phyloP scores from a whole-genome alignment of 2,113 vertebrate genomes.

The Australoheros scitulus region DNA sequence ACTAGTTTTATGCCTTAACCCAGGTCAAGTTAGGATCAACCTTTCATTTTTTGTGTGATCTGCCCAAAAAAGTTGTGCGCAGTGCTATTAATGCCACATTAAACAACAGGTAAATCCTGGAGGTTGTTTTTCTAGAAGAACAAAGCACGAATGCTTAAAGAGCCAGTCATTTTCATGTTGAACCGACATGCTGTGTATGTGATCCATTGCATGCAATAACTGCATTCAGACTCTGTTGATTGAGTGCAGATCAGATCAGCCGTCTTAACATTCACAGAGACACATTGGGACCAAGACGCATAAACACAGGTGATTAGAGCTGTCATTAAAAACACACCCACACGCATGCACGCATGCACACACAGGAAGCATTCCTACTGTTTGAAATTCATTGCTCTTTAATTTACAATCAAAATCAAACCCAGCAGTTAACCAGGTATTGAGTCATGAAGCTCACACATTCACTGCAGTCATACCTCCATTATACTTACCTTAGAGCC shows the following conservation, averaged over 20 bases:
- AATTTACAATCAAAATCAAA: conserved; percentile 8
- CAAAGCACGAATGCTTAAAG: not conserved
- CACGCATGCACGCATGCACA: not conserved
- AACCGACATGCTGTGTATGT: not conserved
- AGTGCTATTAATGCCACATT: not conserved
- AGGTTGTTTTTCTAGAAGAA: not conserved
- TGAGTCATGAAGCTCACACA: not conserved
- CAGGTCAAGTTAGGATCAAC: not conserved
- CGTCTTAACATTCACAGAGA: not conserved
- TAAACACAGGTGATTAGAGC: conserved; percentile 12
- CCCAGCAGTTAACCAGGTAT: not conserved
- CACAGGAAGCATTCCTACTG: not conserved
- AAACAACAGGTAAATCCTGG: not conserved
- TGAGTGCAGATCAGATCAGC: not conserved
- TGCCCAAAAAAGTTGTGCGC: not conserved
- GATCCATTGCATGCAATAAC: conserved; percentile 2
- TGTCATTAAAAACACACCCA: not conserved
- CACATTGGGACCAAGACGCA: not conserved
- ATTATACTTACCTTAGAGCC: conserved; percentile 8
- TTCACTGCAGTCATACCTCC: conserved; percentile 1
- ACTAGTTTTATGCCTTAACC: not conserved
- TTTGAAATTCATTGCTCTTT: not conserved
- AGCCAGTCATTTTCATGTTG: not conserved
- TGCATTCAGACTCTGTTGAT: conserved; percentile 28
- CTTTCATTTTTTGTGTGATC: not conserved